Conservation (phyloP, 1,140 invertebrate species). For the Drosophila trapezifrons region DNA sequence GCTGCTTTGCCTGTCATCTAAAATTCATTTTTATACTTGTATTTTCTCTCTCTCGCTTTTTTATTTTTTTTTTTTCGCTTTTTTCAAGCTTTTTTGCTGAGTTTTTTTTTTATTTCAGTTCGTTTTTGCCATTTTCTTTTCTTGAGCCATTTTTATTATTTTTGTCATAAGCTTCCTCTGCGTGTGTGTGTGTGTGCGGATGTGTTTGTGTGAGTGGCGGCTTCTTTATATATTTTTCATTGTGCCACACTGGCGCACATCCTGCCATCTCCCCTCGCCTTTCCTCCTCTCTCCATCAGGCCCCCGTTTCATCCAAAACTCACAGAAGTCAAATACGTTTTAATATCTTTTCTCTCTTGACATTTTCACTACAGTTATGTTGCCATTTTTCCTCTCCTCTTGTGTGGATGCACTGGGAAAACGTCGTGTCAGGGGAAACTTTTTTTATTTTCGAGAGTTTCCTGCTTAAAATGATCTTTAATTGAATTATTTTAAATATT, state of each 20-base stretch:
- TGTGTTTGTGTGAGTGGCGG: constrained; percentile 60
- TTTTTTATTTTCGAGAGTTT: neutral
- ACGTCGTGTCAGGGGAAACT: neutral
- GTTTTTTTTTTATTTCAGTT: constrained; percentile 51
- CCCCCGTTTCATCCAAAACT: constrained; percentile 60
- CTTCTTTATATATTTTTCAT: constrained; percentile 82
- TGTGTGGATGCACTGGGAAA: constrained; percentile 6
- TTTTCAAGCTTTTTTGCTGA: constrained; percentile 51
- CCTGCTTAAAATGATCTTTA: too few relatives aligned
- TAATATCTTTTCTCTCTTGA: constrained; percentile 83
- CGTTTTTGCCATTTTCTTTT: constrained; percentile 71
- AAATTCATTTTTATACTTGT: constrained; percentile 83
- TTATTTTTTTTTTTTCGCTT: constrained; percentile 29
- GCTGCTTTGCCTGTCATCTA: constrained; percentile 80
- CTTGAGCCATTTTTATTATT: constrained; percentile 82
- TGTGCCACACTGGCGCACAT: constrained; percentile 77
- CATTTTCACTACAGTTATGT: constrained; percentile 83
- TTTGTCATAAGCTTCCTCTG: constrained; percentile 71
- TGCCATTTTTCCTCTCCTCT: constrained; percentile 68
- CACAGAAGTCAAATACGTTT: constrained; percentile 82
- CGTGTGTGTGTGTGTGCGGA: constrained; percentile 18
- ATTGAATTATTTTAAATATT: neutral
- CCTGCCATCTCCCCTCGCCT: constrained; percentile 34
- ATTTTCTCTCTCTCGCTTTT: constrained; percentile 51
- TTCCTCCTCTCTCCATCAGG: neutral